phyloP scores from a whole-genome alignment of 2,113 vertebrate species.

The Thymallus thymallus region DNA sequence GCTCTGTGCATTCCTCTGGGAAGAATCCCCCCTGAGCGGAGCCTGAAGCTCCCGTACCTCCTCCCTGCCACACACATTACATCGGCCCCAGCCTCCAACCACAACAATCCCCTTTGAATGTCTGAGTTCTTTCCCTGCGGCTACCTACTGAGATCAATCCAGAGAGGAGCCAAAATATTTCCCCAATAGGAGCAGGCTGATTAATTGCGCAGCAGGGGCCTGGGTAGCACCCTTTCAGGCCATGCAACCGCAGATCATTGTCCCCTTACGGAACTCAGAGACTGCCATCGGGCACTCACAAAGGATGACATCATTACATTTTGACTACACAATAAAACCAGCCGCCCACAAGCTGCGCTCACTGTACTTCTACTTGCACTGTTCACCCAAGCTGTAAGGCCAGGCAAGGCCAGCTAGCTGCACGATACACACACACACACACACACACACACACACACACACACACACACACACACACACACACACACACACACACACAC shows the following conservation, averaged over 20 bases:
- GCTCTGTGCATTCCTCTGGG: neutral
- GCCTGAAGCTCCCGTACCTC: neutral
- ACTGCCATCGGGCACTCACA: constrained; percentile 40
- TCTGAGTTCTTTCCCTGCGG: constrained; percentile 21
- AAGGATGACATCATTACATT: constrained; percentile 52
- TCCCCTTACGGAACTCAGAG: neutral
- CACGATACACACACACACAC: neutral
- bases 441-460: too few relatives aligned
- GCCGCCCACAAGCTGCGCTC: constrained; percentile 14
- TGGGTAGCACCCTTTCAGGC: constrained; percentile 48
- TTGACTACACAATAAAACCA: constrained; percentile 34
- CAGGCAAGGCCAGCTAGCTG: neutral
- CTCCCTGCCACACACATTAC: neutral
- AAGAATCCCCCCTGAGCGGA: neutral
- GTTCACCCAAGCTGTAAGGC: neutral
- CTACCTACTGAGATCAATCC: constrained; percentile 38
- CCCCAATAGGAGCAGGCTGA: constrained; percentile 47
- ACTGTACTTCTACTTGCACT: constrained; percentile 9
- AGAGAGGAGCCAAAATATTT: constrained; percentile 51
- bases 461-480: too few relatives aligned
- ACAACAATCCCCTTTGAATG: constrained; percentile 5
- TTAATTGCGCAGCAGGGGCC: constrained; percentile 47
- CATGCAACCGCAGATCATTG: constrained; percentile 42
- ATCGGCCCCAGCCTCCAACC: neutral
- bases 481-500: too few relatives aligned